These are phyloP conservation scores for Orchesella cincta DNA, from an alignment of 1,140 invertebrate species.

Conservation along the genomic window DNA sequence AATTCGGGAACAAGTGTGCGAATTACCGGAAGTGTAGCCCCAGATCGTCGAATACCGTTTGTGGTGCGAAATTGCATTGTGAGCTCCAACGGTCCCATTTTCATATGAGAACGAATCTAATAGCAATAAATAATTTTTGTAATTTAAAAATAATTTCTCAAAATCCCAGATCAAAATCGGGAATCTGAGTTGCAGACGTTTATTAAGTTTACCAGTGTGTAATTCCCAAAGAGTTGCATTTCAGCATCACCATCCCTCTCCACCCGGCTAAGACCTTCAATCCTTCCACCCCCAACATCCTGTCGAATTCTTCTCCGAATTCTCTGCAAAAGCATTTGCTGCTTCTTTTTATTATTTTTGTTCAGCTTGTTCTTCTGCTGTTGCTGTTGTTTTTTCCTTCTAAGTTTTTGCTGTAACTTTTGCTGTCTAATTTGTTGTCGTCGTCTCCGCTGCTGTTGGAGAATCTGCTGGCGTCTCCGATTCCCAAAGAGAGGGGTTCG, in stretches of 20 bases:
- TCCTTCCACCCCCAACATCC: slow-evolving; percentile 45
- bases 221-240: slow-evolving; percentile 50
- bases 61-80: slow-evolving; percentile 49
- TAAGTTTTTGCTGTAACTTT: slow-evolving; percentile 24
- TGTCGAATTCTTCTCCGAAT: slow-evolving; percentile 13
- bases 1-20: too few relatives aligned
- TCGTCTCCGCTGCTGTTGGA: slow-evolving; percentile 10
- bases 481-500: not conserved
- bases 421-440: slow-evolving; percentile 27
- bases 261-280: slow-evolving; percentile 45
- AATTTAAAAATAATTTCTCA: too few relatives aligned
- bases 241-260: slow-evolving; percentile 49
- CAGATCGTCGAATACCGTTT: slow-evolving; percentile 41
- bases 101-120: slow-evolving; percentile 49
- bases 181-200: too few relatives aligned
- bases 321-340: not conserved
- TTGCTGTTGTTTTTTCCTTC: not conserved
- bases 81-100: slow-evolving; percentile 44
- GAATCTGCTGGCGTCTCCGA: not conserved
- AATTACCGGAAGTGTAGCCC: slow-evolving; percentile 38
- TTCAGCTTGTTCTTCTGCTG: slow-evolving; percentile 5
- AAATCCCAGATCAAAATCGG: too few relatives aligned
- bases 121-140: too few relatives aligned
- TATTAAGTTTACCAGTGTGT: slow-evolving; percentile 45
- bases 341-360: slow-evolving; percentile 8